These are phyloP conservation scores for Parasteatoda tepidariorum DNA, from an alignment of 1,140 invertebrate genomes.

Conservation along the genomic window DNA sequence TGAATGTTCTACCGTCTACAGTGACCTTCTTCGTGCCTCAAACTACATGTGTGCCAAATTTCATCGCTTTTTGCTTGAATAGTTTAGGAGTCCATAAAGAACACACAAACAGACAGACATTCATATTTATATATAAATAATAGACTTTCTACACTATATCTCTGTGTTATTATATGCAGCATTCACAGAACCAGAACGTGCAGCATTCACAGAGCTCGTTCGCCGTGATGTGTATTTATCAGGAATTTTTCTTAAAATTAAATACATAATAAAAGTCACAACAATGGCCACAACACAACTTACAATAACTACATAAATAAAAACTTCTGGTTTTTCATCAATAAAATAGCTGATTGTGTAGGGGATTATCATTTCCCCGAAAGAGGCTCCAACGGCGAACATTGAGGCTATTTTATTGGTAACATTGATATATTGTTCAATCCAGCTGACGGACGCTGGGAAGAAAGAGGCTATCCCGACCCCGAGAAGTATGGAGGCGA, in stretches of 20 bases:
- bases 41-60: too few species aligned
- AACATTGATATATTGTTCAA: constrained; percentile 70
- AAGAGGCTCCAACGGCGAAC: constrained; percentile 70
- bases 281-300: constrained; percentile 63
- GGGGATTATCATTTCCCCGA: constrained; percentile 71
- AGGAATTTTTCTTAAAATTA: constrained; percentile 28
- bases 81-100: too few species aligned
- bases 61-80: too few species aligned
- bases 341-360: constrained; percentile 67
- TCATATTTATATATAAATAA: too few species aligned
- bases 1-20: too few species aligned
- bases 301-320: constrained; percentile 68
- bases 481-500: constrained; percentile 67
- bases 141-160: too few species aligned
- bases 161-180: too few species aligned
- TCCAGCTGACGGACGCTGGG: constrained; percentile 71
- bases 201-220: too few species aligned
- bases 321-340: constrained; percentile 65
- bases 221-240: constrained; percentile 42
- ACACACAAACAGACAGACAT: too few species aligned
- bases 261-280: constrained; percentile 65
- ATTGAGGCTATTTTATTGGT: constrained; percentile 71
- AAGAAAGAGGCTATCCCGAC: constrained; percentile 72
- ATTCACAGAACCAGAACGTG: too few species aligned
- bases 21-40: too few species aligned